A percentile compares a stretch with the other conserved stretches of the same genome.
Evolutionary conservation across 2,888 invertebrate species (phyloP).

Genomic region (Dynastes hyllus): DNA sequence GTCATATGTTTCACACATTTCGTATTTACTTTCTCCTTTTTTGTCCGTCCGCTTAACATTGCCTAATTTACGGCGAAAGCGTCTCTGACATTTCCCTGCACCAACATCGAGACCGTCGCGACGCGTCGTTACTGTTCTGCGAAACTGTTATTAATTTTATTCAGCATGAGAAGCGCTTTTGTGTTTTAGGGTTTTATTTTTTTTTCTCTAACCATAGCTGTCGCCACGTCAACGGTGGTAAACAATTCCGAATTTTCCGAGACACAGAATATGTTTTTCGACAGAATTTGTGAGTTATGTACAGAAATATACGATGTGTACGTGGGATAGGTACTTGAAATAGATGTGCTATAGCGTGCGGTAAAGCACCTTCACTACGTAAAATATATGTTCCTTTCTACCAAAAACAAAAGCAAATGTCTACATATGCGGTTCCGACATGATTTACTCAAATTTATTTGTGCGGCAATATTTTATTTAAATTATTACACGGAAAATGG

Average conservation of each 20-base stretch:
- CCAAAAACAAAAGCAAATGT: background rate
- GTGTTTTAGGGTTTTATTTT: slow-evolving; percentile 21
- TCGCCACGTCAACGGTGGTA: slow-evolving; percentile 19
- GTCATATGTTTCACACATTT: slow-evolving; percentile 37
- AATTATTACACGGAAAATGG: background rate
- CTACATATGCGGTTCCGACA: slow-evolving; percentile 7
- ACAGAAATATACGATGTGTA: background rate
- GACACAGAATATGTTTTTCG: slow-evolving; percentile 36
- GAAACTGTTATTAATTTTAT: slow-evolving; percentile 46
- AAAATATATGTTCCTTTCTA: slow-evolving; percentile 14
- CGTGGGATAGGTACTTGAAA: slow-evolving; percentile 17
- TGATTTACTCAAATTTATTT: slow-evolving; percentile 12
- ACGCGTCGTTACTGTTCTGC: background rate
- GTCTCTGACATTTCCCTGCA: slow-evolving; percentile 29
- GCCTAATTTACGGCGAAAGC: slow-evolving; percentile 39
- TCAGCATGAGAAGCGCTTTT: slow-evolving; percentile 39
- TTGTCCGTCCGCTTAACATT: slow-evolving; percentile 25
- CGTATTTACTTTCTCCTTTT: slow-evolving; percentile 37
- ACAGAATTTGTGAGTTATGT: slow-evolving; percentile 32
- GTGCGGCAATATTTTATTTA: background rate
- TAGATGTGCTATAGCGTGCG: slow-evolving; percentile 7
- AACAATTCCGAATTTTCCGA: slow-evolving; percentile 43
- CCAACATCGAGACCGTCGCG: background rate
- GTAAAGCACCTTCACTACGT: background rate
- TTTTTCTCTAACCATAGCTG: background rate